Evolutionary conservation across 2,797 vertebrate genomes (phyloP).

Genomic region (Peromyscus attwateri): DNA sequence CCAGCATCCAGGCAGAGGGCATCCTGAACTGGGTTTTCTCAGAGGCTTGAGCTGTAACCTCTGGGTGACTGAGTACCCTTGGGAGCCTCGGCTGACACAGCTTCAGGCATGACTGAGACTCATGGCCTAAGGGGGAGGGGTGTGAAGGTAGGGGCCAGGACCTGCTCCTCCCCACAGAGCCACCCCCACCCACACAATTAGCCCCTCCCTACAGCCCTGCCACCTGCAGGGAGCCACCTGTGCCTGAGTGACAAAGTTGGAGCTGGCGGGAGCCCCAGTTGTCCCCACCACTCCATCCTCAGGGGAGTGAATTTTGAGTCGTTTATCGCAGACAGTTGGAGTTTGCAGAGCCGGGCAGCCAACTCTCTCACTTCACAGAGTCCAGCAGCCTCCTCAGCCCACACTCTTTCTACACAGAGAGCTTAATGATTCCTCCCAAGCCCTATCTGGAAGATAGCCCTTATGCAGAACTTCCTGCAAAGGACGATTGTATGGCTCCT

Average conservation of each 20-base stretch:
- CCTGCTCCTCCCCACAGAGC: neutral
- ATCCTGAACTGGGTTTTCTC: neutral
- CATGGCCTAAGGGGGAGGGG: neutral
- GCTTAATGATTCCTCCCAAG: neutral
- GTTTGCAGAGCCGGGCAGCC: neutral
- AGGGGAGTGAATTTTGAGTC: neutral
- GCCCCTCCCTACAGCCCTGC: accelerated
- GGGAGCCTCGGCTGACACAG: accelerated
- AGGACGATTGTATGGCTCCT: neutral
- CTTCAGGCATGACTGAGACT: no score
- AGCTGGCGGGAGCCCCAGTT: accelerated
- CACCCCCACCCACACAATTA: no score
- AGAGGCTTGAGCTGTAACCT: neutral
- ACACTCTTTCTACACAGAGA: neutral
- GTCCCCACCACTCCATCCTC: accelerated
- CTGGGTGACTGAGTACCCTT: neutral
- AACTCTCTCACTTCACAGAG: neutral
- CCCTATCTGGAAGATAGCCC: neutral
- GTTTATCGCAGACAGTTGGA: accelerated
- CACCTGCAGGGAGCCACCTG: no score
- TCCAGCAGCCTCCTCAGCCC: accelerated
- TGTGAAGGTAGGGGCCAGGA: neutral
- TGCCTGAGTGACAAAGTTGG: neutral
- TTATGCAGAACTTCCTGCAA: neutral
- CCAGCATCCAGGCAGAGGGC: accelerated